These are phyloP conservation scores for Portevinia maculata DNA, from an alignment of 2,888 invertebrate genomes.

Conservation along the genomic window DNA sequence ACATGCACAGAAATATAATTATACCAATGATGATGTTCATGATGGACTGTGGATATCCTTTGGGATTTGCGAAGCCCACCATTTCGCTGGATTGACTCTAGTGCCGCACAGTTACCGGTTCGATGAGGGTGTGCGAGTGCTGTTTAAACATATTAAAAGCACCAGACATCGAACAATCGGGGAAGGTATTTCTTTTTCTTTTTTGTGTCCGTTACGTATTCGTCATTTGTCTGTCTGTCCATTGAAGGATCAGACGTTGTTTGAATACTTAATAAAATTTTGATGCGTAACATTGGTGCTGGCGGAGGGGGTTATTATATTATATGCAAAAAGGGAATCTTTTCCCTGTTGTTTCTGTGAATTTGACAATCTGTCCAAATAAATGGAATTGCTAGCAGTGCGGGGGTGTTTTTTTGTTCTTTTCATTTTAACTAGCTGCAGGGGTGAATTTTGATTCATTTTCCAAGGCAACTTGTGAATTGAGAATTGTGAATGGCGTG, in stretches of 20 bases:
- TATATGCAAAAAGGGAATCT: slow-evolving; percentile 58
- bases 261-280: slow-evolving; percentile 73
- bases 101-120: slow-evolving; percentile 46
- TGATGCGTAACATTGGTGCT: slow-evolving; percentile 46
- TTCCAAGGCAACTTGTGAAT: slow-evolving; percentile 9
- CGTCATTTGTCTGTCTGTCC: slow-evolving; percentile 57
- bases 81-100: slow-evolving; percentile 45
- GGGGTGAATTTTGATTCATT: slow-evolving; percentile 68
- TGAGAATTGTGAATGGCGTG: slow-evolving; percentile 56
- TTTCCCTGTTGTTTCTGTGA: slow-evolving; percentile 70
- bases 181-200: slow-evolving; percentile 30
- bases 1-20: slow-evolving; percentile 63
- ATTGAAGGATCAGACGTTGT: slow-evolving; percentile 64
- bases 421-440: slow-evolving; percentile 33
- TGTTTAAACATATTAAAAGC: slow-evolving; percentile 72
- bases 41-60: slow-evolving; percentile 63
- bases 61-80: slow-evolving; percentile 40
- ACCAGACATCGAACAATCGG: slow-evolving; percentile 44
- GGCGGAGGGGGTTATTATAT: background rate
- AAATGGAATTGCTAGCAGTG: slow-evolving; percentile 65
- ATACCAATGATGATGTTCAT: slow-evolving; percentile 61
- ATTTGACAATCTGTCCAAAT: slow-evolving; percentile 74
- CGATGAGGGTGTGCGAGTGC: slow-evolving; percentile 31
- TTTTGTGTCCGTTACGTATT: slow-evolving; percentile 34
- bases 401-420: slow-evolving; percentile 25